A percentile compares a stretch with the other conserved stretches of the same genome.
Conservation (phyloP, 2,113 vertebrate species). For the Stigmatopora nigra region DNA sequence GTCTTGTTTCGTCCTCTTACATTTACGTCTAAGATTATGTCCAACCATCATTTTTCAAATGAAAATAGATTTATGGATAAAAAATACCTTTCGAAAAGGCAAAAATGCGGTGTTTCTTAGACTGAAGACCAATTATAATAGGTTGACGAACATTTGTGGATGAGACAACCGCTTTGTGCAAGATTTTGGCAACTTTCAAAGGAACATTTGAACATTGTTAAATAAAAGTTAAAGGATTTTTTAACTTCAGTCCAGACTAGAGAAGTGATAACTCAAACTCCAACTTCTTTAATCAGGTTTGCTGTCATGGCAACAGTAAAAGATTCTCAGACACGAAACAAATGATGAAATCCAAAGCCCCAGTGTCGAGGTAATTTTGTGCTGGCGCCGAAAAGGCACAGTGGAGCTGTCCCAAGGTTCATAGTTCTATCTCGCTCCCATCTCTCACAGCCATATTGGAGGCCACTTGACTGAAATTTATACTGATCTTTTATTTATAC, state of each 20-base stretch:
- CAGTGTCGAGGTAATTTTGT: constrained; percentile 65
- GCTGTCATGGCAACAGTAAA: constrained; percentile 66
- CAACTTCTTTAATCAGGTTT: constrained; percentile 43
- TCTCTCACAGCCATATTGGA: constrained; percentile 65
- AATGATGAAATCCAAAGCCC: constrained; percentile 51
- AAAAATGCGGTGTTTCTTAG: not conserved
- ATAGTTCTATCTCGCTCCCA: constrained; percentile 65
- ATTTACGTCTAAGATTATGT: not conserved
- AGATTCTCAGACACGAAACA: constrained; percentile 67
- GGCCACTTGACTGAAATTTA: constrained; percentile 85
- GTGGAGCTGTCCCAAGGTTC: constrained; percentile 64
- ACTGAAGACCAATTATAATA: not conserved
- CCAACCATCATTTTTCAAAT: not conserved
- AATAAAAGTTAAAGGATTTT: too few relatives aligned
- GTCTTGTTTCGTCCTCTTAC: constrained; percentile 34
- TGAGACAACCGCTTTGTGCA: not conserved
- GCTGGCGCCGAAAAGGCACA: constrained; percentile 62
- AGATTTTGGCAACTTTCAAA: too few relatives aligned
- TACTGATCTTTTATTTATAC: constrained; percentile 99
- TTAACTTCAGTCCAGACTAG: too few relatives aligned
- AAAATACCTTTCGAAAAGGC: not conserved
- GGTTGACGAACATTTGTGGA: not conserved
- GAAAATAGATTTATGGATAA: not conserved
- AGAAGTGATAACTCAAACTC: too few relatives aligned
- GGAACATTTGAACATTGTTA: too few relatives aligned